phyloP scores from a whole-genome alignment of 2,113 vertebrate species.

The Dipodomys spectabilis region DNA sequence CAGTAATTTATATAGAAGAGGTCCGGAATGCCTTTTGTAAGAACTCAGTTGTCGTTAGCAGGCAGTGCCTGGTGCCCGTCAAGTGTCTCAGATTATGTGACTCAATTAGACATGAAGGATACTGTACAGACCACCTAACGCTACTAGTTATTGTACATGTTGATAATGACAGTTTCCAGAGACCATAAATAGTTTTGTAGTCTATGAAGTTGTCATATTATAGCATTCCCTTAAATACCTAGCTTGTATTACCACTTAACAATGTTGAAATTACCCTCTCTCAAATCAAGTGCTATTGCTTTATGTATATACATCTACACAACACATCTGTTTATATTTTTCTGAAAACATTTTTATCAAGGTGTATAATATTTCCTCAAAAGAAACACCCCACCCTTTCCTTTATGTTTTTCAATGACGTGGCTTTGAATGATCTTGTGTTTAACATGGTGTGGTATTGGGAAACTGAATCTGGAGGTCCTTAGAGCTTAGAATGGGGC shows the following conservation, averaged over 20 bases:
- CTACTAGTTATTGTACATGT: conserved; percentile 89
- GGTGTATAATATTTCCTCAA: conserved; percentile 50
- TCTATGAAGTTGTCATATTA: conserved; percentile 80
- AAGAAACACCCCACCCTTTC: not conserved
- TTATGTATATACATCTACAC: not conserved
- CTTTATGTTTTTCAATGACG: conserved; percentile 61
- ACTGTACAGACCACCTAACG: conserved; percentile 86
- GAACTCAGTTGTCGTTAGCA: conserved; percentile 87
- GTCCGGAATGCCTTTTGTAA: conserved; percentile 80
- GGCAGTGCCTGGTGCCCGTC: conserved; percentile 89
- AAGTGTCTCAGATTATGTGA: conserved; percentile 90
- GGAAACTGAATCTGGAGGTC: not conserved
- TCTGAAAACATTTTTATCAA: conserved; percentile 40
- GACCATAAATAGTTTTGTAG: conserved; percentile 77
- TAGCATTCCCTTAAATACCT: conserved; percentile 81
- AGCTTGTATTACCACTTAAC: conserved; percentile 80
- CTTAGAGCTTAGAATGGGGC: conserved; percentile 3
- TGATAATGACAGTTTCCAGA: conserved; percentile 90
- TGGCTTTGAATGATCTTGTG: conserved; percentile 64
- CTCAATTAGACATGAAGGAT: conserved; percentile 89
- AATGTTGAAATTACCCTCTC: conserved; percentile 72
- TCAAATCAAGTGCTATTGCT: conserved; percentile 66
- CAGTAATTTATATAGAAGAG: conserved; percentile 87
- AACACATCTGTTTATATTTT: conserved; percentile 57
- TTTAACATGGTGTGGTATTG: conserved; percentile 33